These are phyloP conservation scores for Furnarius figulus DNA, from an alignment of 2,113 vertebrate genomes.

Conservation along the genomic window DNA sequence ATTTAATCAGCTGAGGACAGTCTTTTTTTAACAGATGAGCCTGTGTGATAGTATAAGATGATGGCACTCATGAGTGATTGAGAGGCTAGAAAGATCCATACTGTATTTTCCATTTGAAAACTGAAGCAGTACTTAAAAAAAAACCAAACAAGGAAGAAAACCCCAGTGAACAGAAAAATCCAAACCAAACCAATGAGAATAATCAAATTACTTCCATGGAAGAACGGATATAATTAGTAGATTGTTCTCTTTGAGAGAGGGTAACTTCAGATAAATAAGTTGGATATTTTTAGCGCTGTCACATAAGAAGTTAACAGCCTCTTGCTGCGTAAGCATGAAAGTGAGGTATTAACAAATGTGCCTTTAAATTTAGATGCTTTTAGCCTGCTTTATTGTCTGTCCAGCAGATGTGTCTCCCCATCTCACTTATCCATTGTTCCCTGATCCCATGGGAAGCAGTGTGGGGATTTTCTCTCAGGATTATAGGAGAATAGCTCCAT, in stretches of 20 bases:
- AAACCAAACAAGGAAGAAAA: not conserved
- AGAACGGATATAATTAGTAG: not conserved
- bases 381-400: not conserved
- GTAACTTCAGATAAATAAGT: not conserved
- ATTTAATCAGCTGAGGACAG: not conserved
- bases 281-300: not conserved
- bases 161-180: not conserved
- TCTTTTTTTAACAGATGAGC: not conserved
- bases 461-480: not conserved
- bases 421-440: not conserved
- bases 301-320: not conserved
- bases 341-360: not conserved
- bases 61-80: not conserved
- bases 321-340: not conserved
- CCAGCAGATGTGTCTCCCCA: not conserved
- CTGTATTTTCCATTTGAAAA: not conserved
- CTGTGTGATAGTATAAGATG: not conserved
- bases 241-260: not conserved
- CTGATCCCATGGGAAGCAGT: not conserved
- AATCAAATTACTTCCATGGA: not conserved
- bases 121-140: not conserved
- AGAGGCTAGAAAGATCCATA: not conserved
- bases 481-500: not conserved
- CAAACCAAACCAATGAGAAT: not conserved
- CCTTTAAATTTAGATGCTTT: not conserved